Evolutionary conservation across 2,888 invertebrate species (phyloP).

Genomic region (Hermodice carunculata): DNA sequence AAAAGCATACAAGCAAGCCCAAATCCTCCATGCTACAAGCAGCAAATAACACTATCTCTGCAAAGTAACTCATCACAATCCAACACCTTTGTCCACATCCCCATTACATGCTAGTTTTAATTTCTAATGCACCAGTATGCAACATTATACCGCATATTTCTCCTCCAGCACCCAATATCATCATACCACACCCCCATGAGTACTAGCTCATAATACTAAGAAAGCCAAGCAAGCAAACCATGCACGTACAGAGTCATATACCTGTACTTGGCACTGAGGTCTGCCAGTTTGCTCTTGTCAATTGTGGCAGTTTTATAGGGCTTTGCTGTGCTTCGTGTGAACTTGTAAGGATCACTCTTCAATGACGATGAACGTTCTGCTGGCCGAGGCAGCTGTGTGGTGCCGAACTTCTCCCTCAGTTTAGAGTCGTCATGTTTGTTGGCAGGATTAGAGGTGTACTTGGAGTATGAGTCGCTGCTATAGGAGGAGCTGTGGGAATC

Average conservation of each 20-base stretch:
- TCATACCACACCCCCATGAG: too few species aligned
- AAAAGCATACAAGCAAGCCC: too few species aligned
- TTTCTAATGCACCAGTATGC: too few species aligned
- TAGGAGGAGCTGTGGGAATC: constrained; percentile 76
- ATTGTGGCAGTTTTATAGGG: constrained; percentile 54
- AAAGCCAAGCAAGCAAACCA: too few species aligned
- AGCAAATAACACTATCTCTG: too few species aligned
- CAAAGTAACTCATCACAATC: too few species aligned
- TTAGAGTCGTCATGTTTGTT: constrained; percentile 68
- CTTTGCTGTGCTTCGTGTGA: constrained; percentile 77
- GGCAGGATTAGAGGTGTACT: constrained; percentile 62
- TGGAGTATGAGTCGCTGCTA: constrained; percentile 69
- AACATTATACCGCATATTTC: too few species aligned
- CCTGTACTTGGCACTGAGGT: constrained; percentile 81
- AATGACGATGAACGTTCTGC: neutral
- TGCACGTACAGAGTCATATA: constrained; percentile 61
- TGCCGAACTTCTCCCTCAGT: constrained; percentile 64
- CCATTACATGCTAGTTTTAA: too few species aligned
- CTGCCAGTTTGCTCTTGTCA: constrained; percentile 61
- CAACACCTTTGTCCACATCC: too few species aligned
- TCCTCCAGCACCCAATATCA: too few species aligned
- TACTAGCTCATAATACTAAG: too few species aligned
- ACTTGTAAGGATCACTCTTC: constrained; percentile 74
- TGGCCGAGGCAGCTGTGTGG: constrained; percentile 5
- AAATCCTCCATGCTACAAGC: too few species aligned